phyloP scores from a whole-genome alignment of 2,888 invertebrate genomes.

The Microchrysa polita region DNA sequence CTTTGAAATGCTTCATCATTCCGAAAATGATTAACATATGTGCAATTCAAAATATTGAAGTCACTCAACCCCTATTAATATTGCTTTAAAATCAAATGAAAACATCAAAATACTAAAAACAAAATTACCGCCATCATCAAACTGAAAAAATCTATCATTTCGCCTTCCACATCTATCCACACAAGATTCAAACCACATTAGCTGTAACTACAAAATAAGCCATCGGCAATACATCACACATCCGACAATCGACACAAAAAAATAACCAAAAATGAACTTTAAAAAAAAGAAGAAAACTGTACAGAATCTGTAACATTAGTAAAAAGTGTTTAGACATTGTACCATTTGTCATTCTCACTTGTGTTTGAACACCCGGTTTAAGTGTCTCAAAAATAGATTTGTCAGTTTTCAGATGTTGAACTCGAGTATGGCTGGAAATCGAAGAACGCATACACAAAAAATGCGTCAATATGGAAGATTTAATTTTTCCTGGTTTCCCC shows the following conservation, averaged over 20 bases:
- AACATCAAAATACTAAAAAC: too few species aligned
- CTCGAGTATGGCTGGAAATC: too few species aligned
- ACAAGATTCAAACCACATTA: constrained; percentile 37
- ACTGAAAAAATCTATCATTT: constrained; percentile 29
- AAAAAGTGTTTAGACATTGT: constrained; percentile 37
- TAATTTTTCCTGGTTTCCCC: too few species aligned
- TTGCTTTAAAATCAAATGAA: too few species aligned
- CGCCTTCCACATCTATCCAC: constrained; percentile 23
- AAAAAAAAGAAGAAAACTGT: not conserved
- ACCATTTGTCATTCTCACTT: constrained; percentile 45
- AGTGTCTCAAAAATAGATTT: constrained; percentile 47
- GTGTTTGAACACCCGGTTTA: constrained; percentile 46
- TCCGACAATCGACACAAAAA: not conserved
- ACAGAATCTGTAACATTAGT: constrained; percentile 40
- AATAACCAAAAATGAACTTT: too few species aligned
- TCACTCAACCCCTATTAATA: too few species aligned
- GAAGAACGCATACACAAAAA: too few species aligned
- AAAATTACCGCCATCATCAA: constrained; percentile 1
- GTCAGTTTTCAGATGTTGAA: constrained; percentile 22
- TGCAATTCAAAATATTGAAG: too few species aligned
- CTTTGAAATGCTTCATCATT: too few species aligned
- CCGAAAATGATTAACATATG: too few species aligned
- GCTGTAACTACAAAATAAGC: constrained; percentile 37
- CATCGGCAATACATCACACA: constrained; percentile 37
- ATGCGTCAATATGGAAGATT: too few species aligned